Percentiles rank a stretch among this genome's conserved stretches.
Evolutionary conservation across 2,113 vertebrate species (phyloP).

Genomic region (Solea senegalensis): DNA sequence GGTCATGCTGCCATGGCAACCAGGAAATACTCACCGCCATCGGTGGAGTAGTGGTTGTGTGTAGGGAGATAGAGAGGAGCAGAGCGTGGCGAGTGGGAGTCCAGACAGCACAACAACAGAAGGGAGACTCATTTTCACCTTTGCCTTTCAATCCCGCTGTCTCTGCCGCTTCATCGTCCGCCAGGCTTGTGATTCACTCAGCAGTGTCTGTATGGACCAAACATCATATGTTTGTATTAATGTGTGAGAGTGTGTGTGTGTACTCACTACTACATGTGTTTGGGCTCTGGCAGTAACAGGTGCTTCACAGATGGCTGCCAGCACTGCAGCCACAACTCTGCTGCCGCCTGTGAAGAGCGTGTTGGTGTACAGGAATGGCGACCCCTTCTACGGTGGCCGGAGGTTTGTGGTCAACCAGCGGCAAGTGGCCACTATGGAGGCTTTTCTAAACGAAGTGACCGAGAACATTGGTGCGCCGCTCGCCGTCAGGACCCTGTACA

Average conservation of each 20-base stretch:
- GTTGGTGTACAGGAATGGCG: constrained; percentile 89
- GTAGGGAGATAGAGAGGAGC: constrained; percentile 33
- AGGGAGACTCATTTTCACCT: constrained; percentile 44
- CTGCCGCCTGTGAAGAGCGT: constrained; percentile 85
- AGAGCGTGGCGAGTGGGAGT: constrained; percentile 54
- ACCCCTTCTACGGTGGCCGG: constrained; percentile 86
- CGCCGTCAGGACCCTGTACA: constrained; percentile 89
- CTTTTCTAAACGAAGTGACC: constrained; percentile 89
- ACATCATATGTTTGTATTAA: constrained; percentile 16
- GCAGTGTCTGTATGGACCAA: constrained; percentile 11
- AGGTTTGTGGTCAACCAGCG: constrained; percentile 87
- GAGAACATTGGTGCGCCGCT: constrained; percentile 78
- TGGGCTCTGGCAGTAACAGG: constrained; percentile 1
- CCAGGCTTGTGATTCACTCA: constrained; percentile 41
- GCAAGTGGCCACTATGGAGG: constrained; percentile 85
- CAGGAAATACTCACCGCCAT: constrained; percentile 81
- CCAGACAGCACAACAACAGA: constrained; percentile 57
- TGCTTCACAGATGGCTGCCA: constrained; percentile 73
- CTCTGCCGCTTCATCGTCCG: constrained; percentile 12
- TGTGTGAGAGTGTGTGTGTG: constrained; percentile 20
- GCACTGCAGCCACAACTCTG: constrained; percentile 44
- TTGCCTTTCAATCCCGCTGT: constrained; percentile 19
- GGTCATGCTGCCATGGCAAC: constrained; percentile 81
- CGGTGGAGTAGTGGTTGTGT: constrained; percentile 58
- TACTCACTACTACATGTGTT: not conserved